phyloP scores from a whole-genome alignment of 1,140 invertebrate species.

The Sitophilus oryzae region DNA sequence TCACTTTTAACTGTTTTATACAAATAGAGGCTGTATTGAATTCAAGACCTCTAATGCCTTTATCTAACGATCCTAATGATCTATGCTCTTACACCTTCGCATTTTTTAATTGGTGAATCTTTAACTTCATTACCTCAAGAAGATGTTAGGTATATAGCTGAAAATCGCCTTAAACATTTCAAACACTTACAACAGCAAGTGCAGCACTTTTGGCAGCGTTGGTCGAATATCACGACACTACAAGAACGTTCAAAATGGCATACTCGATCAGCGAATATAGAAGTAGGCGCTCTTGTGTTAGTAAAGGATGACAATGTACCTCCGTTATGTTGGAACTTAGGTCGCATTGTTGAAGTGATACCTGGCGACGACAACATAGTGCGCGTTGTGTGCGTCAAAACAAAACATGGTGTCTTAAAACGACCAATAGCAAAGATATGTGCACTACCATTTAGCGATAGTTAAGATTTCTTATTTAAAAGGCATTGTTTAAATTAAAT shows the following conservation, averaged over 20 bases:
- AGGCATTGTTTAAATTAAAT: too few species aligned
- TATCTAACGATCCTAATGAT: constrained; percentile 34
- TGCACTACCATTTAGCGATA: too few species aligned
- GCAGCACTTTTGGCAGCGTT: constrained; percentile 33
- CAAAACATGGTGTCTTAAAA: too few species aligned
- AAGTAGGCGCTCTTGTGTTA: too few species aligned
- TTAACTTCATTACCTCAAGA: constrained; percentile 15
- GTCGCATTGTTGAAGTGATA: too few species aligned
- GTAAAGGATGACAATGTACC: too few species aligned
- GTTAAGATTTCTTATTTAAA: too few species aligned
- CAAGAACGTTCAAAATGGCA: constrained; percentile 23
- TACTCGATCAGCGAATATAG: too few species aligned
- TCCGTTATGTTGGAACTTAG: too few species aligned
- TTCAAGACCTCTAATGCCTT: constrained; percentile 34
- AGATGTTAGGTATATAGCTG: constrained; percentile 2
- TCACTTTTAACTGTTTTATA: constrained; percentile 27
- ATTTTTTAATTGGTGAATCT: constrained; percentile 38
- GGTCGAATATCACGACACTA: constrained; percentile 27
- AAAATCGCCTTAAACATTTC: constrained; percentile 7
- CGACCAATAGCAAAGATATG: too few species aligned
- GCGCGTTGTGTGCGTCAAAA: too few species aligned
- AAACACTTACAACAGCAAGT: constrained; percentile 11
- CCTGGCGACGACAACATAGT: too few species aligned
- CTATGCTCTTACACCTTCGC: constrained; percentile 37
- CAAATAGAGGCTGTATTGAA: constrained; percentile 37